phyloP scores from a whole-genome alignment of 2,797 vertebrate species.

The Simalia tracyae region DNA sequence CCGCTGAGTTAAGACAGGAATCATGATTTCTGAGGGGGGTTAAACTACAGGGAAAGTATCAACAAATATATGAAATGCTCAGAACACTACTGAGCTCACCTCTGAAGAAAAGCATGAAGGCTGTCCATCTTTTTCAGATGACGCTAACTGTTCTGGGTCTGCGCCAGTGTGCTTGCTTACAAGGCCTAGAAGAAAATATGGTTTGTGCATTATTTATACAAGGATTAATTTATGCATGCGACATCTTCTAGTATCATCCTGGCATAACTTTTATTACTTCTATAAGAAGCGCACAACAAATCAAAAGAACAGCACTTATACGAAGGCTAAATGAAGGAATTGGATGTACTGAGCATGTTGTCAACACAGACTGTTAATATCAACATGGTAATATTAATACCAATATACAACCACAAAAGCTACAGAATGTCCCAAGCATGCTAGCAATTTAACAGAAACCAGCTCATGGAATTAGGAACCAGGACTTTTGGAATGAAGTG shows the following conservation, averaged over 20 bases:
- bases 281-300: background rate
- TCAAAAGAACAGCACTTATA: background rate
- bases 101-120: slow-evolving; percentile 31
- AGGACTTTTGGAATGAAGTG: background rate
- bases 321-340: background rate
- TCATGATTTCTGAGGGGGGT: background rate
- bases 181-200: slow-evolving; percentile 52
- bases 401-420: background rate
- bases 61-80: background rate
- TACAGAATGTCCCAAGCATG: background rate
- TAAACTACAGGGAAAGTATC: background rate
- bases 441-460: background rate
- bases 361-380: background rate
- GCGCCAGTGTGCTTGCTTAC: slow-evolving; percentile 2
- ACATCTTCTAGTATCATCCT: background rate
- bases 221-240: background rate
- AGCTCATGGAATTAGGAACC: background rate
- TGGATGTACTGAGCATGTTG: background rate
- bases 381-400: background rate
- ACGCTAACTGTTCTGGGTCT: slow-evolving; percentile 29
- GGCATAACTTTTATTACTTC: background rate
- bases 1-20: background rate
- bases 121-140: slow-evolving; percentile 34
- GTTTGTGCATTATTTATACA: background rate
- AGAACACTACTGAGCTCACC: slow-evolving; percentile 63